A percentile compares a stretch with the other conserved stretches of the same genome.
Evolutionary conservation across 2,113 vertebrate genomes (phyloP).

Genomic region (Myodes glareolus): DNA sequence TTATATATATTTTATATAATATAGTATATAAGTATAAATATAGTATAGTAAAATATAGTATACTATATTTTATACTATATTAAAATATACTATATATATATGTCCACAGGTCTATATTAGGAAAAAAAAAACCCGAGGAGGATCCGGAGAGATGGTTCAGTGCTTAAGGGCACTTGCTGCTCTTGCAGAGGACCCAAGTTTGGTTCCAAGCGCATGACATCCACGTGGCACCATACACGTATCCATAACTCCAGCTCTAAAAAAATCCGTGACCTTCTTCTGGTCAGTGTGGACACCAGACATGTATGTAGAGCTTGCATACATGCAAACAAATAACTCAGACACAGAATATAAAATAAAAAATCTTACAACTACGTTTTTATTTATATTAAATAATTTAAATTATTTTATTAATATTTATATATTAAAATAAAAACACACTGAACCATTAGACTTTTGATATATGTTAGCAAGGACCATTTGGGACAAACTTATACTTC

Average conservation of each 20-base stretch:
- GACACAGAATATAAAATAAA: not conserved
- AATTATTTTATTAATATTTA: not conserved
- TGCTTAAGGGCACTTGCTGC: not conserved
- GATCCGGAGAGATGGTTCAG: not conserved
- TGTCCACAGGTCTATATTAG: not conserved
- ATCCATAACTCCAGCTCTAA: not conserved
- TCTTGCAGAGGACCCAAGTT: not conserved
- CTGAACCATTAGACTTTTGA: not conserved
- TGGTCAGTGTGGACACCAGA: not conserved
- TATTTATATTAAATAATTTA: not conserved
- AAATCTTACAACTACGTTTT: not conserved
- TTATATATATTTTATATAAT: no score
- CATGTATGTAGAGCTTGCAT: not conserved
- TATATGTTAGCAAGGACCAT: not conserved
- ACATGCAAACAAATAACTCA: not conserved
- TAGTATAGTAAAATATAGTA: no score
- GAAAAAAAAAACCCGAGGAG: not conserved
- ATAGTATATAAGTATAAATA: no score
- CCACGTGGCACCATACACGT: not conserved
- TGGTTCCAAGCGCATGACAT: not conserved
- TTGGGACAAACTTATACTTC: not conserved
- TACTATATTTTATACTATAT: no score
- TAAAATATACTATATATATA: no score
- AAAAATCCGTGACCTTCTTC: not conserved
- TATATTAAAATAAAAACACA: not conserved